A percentile compares a stretch with the other conserved stretches of the same genome.
Conservation (phyloP, 2,888 invertebrate species). For the Yponomeuta plumbellus region DNA sequence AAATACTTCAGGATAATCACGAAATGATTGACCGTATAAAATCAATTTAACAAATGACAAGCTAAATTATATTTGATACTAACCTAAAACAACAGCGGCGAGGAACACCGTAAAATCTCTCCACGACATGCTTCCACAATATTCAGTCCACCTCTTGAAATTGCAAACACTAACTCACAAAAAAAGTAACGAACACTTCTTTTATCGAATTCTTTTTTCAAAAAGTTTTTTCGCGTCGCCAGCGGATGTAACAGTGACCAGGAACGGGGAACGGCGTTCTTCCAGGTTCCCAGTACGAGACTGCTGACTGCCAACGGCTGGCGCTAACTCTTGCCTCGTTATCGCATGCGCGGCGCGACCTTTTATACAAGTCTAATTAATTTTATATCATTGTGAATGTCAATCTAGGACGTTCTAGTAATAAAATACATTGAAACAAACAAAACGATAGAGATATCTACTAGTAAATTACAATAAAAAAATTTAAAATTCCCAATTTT, state of each 20-base stretch:
- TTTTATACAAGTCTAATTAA: conserved; percentile 27
- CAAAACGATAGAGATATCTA: too few species aligned
- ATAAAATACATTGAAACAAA: too few species aligned
- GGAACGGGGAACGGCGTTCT: conserved; percentile 37
- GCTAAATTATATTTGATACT: conserved; percentile 23
- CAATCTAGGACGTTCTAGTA: too few species aligned
- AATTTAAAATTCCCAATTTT: too few species aligned
- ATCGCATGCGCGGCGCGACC: conserved; percentile 54
- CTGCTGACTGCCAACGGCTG: conserved; percentile 38
- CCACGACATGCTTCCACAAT: conserved; percentile 45
- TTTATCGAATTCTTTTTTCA: neutral
- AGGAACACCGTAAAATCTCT: conserved; percentile 37
- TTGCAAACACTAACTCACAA: conserved; percentile 26
- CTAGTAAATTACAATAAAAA: too few species aligned
- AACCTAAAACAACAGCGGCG: conserved; percentile 48
- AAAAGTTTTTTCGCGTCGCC: conserved; percentile 17
- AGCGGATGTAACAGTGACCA: neutral
- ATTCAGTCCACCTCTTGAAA: conserved; percentile 18
- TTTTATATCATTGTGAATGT: conserved; percentile 15
- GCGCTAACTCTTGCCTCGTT: conserved; percentile 41
- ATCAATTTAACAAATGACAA: too few species aligned
- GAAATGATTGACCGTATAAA: too few species aligned
- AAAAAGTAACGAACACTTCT: neutral
- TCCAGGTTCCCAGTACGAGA: conserved; percentile 37
- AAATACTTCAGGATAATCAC: too few species aligned